phyloP scores from a whole-genome alignment of 2,113 vertebrate species.

The Microcebus murinus region DNA sequence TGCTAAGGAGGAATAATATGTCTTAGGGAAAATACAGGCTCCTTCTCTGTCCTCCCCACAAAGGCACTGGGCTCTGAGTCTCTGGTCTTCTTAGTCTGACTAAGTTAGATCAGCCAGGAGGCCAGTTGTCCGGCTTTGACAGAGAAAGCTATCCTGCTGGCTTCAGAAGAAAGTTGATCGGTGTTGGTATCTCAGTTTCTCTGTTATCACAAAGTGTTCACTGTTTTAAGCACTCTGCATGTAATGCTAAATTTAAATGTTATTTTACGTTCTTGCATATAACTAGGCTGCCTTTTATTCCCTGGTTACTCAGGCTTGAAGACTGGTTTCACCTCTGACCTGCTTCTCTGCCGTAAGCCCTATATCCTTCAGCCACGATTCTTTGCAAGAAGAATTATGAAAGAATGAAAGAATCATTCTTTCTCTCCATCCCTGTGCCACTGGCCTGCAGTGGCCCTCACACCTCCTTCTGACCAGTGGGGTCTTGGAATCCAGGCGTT shows the following conservation, averaged over 20 bases:
- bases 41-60: not conserved
- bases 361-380: not conserved
- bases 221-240: slow-evolving; percentile 22
- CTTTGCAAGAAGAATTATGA: not conserved
- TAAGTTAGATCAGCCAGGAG: not conserved
- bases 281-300: not conserved
- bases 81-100: not conserved
- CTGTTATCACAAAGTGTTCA: not conserved
- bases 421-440: not conserved
- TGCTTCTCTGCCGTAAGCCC: not conserved
- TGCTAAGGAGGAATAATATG: not conserved
- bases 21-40: not conserved
- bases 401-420: not conserved
- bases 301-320: not conserved
- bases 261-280: slow-evolving; percentile 38
- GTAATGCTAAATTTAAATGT: slow-evolving; percentile 23
- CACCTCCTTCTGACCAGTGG: not conserved
- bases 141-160: not conserved
- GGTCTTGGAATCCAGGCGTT: not conserved
- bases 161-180: not conserved
- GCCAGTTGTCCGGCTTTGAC: not conserved
- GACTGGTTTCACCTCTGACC: not conserved
- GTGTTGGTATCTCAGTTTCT: not conserved
- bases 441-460: not conserved
- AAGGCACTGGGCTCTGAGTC: not conserved